Base-by-base conservation (phyloP, 2,113 vertebrate species). In the Sorex fumeus region DNA sequence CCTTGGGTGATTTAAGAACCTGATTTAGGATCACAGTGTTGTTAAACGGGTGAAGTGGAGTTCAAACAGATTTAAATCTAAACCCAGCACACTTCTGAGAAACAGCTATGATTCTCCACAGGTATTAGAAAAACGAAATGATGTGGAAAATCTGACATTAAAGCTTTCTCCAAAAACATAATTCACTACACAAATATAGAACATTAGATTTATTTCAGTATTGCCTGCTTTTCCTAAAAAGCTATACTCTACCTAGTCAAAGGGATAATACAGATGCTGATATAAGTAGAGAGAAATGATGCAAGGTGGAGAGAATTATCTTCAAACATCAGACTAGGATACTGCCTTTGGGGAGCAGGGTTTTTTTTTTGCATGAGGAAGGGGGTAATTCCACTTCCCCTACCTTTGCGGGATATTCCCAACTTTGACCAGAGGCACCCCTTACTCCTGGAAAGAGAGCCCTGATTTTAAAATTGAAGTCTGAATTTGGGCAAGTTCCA, bases 341-440 rank as follows among this genome's bases (percentile, higher is more conserved):
- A 15, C 0, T 9, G 3, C 27, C 4, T 18, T 1, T 45, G 28
- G 21, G 27, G 62, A 13, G 19, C 1, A 53, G 13, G 6, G 9
- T 23, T 60, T 60, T 60, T 60, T 60, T 60, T 60, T 60, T 60
- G 19, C 57, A 60, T 7, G 19, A 23, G 57, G 15, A 28, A 9
- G 0, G 16, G 16, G 0, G 0, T 1, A 60, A 21, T 60, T 23
- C 19, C 6, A 3, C 25, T 30, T 2, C 0, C 4, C 21, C 28
- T 64, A 32, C 3, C 4, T 6, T 27, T n/a, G 43, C n/a, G 23
- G 28, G 64, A 66, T 60, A 15, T 32, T 1, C 50, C 8, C n/a
- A 76, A 5, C n/a, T 78, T 57, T 12, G 3, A 43, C 71, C 53
- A 13, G 16, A 60, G 71, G 0, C 18, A 13, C 74, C 4, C 6